Conservation (phyloP, 2,113 vertebrate genomes). For the Motacilla alba region DNA sequence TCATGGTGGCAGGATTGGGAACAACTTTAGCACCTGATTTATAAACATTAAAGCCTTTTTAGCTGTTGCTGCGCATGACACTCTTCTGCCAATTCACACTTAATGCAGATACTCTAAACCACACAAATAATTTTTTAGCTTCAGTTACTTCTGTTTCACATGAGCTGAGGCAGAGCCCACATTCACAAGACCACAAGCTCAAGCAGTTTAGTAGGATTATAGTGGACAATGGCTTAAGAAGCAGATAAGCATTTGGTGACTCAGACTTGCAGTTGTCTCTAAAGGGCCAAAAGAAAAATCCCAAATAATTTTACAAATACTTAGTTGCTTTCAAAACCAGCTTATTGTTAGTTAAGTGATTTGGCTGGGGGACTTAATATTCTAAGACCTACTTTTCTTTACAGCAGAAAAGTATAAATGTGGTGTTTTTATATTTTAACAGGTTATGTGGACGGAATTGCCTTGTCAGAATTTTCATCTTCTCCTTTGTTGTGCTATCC, state of each 20-base stretch:
- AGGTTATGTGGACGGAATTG: constrained; percentile 95
- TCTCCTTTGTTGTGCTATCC: constrained; percentile 92
- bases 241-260: background rate
- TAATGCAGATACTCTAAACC: background rate
- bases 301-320: background rate
- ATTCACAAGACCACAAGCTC: background rate
- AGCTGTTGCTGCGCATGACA: background rate
- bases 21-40: background rate
- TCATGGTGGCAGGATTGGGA: background rate
- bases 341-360: background rate
- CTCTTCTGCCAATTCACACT: background rate
- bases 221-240: background rate
- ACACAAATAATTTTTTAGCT: background rate
- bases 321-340: background rate
- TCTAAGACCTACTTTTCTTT: background rate
- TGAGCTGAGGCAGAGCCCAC: background rate
- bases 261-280: background rate
- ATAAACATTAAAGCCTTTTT: background rate
- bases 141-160: background rate
- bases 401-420: background rate
- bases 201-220: background rate
- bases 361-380: background rate
- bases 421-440: constrained; percentile 35
- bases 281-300: background rate
- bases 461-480: constrained; percentile 97